These are phyloP conservation scores for Herpetotheres cachinnans DNA, from an alignment of 2,113 vertebrate species.

Conservation along the genomic window DNA sequence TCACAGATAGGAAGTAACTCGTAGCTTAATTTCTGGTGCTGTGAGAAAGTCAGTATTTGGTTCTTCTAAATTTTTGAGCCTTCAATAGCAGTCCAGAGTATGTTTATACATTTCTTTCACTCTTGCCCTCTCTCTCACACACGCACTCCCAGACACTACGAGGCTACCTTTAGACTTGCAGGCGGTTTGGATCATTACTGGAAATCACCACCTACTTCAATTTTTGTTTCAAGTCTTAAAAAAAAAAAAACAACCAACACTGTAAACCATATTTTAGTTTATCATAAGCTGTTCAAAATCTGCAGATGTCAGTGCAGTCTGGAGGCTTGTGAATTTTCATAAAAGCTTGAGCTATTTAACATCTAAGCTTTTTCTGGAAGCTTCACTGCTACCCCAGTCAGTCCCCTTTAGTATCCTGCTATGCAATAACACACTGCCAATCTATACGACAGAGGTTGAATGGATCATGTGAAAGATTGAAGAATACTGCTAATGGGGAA, in stretches of 20 bases:
- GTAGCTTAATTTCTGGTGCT: not conserved
- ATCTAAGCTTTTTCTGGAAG: not conserved
- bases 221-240: not conserved
- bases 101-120: constrained; percentile 6
- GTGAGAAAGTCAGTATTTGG: not conserved
- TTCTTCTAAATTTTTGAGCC: not conserved
- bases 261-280: not conserved
- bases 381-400: not conserved
- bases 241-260: not conserved
- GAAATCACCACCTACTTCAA: not conserved
- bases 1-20: not conserved
- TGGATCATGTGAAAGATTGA: not conserved
- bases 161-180: not conserved
- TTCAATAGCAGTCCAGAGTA: not conserved
- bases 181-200: not conserved
- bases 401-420: not conserved
- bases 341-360: not conserved
- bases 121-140: not conserved
- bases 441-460: not conserved
- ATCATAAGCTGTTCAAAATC: not conserved
- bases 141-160: not conserved
- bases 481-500: not conserved
- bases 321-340: not conserved
- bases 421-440: not conserved
- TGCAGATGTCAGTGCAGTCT: not conserved